phyloP scores from a whole-genome alignment of 2,113 vertebrate genomes.

The Brachyistius frenatus region DNA sequence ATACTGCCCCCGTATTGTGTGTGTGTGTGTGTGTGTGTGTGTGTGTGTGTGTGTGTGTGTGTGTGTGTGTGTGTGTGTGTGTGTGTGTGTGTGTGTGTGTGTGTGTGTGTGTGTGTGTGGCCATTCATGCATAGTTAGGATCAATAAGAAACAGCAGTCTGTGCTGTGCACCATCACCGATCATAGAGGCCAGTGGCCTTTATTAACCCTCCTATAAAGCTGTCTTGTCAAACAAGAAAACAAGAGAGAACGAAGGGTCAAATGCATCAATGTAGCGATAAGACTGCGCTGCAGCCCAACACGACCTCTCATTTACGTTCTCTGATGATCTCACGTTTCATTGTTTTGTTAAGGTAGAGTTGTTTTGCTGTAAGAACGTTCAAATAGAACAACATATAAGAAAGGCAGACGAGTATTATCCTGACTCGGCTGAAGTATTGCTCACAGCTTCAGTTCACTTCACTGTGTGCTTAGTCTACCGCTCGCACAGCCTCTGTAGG shows the following conservation, averaged over 20 bases:
- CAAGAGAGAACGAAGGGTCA: slow-evolving; percentile 38
- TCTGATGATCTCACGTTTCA: neutral
- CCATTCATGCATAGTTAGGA: slow-evolving; percentile 35
- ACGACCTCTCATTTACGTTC: slow-evolving; percentile 33
- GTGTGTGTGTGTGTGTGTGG: neutral
- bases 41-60: neutral
- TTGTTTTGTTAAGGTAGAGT: neutral
- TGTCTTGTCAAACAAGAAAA: slow-evolving; percentile 56
- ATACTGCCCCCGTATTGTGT: slow-evolving; percentile 28
- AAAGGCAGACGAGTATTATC: neutral
- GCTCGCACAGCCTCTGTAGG: no score
- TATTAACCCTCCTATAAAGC: slow-evolving; percentile 24
- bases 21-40: neutral
- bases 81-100: neutral
- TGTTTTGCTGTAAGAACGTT: neutral
- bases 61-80: neutral
- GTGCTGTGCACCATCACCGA: slow-evolving; percentile 26
- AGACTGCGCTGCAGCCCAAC: neutral
- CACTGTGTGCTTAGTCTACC: no score
- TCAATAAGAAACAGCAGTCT: slow-evolving; percentile 43
- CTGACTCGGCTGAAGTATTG: no score
- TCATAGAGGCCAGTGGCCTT: slow-evolving; percentile 33
- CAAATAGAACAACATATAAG: neutral
- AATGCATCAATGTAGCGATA: slow-evolving; percentile 2
- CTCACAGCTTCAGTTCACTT: no score